These are phyloP conservation scores for Sebastes elongatus DNA, from an alignment of 2,797 vertebrate genomes.

Conservation along the genomic window DNA sequence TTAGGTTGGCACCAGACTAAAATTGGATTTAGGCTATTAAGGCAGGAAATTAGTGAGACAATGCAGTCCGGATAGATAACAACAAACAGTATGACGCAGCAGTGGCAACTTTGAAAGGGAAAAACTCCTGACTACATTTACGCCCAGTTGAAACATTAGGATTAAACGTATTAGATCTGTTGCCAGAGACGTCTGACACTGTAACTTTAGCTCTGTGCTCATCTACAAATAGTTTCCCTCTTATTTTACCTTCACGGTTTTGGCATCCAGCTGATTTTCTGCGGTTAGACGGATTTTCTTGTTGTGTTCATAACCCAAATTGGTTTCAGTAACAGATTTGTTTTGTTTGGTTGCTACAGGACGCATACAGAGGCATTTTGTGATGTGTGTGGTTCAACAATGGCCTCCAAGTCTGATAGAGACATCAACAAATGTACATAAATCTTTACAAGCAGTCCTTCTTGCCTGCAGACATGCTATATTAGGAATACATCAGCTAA, in stretches of 20 bases:
- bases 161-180: slow-evolving; percentile 58
- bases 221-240: slow-evolving; percentile 57
- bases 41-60: slow-evolving; percentile 28
- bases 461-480: slow-evolving; percentile 2
- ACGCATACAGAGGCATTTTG: slow-evolving; percentile 22
- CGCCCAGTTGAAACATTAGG: slow-evolving; percentile 54
- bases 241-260: slow-evolving; percentile 44
- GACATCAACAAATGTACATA: slow-evolving; percentile 2
- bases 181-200: slow-evolving; percentile 56
- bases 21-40: slow-evolving; percentile 27
- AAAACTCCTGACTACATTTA: slow-evolving; percentile 49
- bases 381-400: slow-evolving; percentile 8
- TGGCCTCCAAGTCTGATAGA: neutral
- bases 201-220: slow-evolving; percentile 37
- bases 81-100: slow-evolving; percentile 43
- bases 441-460: neutral
- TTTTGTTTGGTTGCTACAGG: slow-evolving; percentile 43
- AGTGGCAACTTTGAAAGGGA: slow-evolving; percentile 39
- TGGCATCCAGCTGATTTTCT: slow-evolving; percentile 27
- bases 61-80: slow-evolving; percentile 7
- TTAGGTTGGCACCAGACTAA: neutral
- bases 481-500: slow-evolving; percentile 20
- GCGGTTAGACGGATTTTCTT: slow-evolving; percentile 24
- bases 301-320: neutral
- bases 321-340: slow-evolving; percentile 14